A percentile compares a stretch with the other conserved stretches of the same genome.
Conservation (phyloP, 2,888 invertebrate species). For the Sicus ferrugineus region DNA sequence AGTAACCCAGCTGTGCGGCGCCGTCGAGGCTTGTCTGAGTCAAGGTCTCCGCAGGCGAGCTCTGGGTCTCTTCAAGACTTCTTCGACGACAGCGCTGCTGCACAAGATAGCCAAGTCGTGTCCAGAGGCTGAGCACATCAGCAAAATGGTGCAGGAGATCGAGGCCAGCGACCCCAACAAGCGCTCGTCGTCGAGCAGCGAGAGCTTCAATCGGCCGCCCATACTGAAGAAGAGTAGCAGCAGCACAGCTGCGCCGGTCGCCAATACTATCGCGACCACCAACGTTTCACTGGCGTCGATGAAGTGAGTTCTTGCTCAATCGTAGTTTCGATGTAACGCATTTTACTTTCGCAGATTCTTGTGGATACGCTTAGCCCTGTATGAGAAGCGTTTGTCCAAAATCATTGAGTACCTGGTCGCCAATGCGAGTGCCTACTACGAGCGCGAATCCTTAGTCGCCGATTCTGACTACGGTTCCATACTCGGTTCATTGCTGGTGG, state of each 20-base stretch:
- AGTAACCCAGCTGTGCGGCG: conserved; percentile 87
- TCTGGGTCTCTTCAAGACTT: conserved; percentile 88
- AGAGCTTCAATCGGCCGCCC: conserved; percentile 73
- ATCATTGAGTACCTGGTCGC: conserved; percentile 88
- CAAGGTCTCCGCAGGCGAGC: conserved; percentile 76
- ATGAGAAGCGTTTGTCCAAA: conserved; percentile 85
- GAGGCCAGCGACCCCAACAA: conserved; percentile 74
- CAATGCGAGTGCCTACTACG: conserved; percentile 87
- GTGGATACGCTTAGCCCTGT: conserved; percentile 93
- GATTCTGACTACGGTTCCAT: conserved; percentile 93
- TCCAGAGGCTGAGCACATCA: conserved; percentile 79
- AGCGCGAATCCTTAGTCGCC: conserved; percentile 85
- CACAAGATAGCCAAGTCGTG: conserved; percentile 90
- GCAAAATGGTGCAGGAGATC: conserved; percentile 78
- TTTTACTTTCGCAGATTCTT: conserved; percentile 83
- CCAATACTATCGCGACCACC: conserved; percentile 59
- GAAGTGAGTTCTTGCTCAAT: conserved; percentile 61
- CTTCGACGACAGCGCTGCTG: conserved; percentile 88
- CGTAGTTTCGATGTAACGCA: not conserved
- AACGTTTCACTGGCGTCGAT: conserved; percentile 54
- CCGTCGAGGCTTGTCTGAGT: conserved; percentile 88
- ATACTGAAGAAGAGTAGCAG: conserved; percentile 74
- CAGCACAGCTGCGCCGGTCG: conserved; percentile 58
- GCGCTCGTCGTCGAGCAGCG: conserved; percentile 72
- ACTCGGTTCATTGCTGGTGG: conserved; percentile 87